A percentile compares a stretch with the other conserved stretches of the same genome.
These are phyloP conservation scores for Onychomys arenicola DNA, from an alignment of 2,797 vertebrate species.

Conservation along the genomic window DNA sequence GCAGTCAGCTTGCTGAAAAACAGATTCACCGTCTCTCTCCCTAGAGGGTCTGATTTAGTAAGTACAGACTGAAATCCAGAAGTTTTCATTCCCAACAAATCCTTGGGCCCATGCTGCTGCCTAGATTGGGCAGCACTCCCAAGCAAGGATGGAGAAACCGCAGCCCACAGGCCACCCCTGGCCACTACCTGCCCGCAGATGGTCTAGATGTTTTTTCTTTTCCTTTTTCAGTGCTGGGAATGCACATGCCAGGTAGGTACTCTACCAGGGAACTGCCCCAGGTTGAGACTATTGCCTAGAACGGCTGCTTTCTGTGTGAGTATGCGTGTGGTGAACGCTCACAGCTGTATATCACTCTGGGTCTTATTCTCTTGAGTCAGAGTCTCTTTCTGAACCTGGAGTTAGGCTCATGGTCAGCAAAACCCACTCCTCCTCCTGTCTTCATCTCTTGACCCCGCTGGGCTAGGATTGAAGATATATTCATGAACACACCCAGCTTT, in stretches of 20 bases:
- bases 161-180: too few species aligned
- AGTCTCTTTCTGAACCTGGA: not conserved
- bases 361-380: not conserved
- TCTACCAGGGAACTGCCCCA: not conserved
- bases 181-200: not conserved
- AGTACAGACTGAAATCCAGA: not conserved
- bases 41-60: not conserved
- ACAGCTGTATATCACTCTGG: not conserved
- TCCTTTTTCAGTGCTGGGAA: not conserved
- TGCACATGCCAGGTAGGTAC: not conserved
- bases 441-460: not conserved
- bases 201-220: not conserved
- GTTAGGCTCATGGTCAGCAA: not conserved
- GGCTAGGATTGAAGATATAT: not conserved
- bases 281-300: not conserved
- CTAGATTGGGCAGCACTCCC: not conserved
- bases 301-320: not conserved
- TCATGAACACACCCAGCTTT: not conserved
- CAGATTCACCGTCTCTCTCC: not conserved
- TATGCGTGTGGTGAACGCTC: not conserved
- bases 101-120: not conserved
- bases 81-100: conserved; percentile 33
- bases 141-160: not conserved
- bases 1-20: not conserved
- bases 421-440: not conserved